phyloP scores from a whole-genome alignment of 1,140 invertebrate genomes.

The Zophobas atratus region DNA sequence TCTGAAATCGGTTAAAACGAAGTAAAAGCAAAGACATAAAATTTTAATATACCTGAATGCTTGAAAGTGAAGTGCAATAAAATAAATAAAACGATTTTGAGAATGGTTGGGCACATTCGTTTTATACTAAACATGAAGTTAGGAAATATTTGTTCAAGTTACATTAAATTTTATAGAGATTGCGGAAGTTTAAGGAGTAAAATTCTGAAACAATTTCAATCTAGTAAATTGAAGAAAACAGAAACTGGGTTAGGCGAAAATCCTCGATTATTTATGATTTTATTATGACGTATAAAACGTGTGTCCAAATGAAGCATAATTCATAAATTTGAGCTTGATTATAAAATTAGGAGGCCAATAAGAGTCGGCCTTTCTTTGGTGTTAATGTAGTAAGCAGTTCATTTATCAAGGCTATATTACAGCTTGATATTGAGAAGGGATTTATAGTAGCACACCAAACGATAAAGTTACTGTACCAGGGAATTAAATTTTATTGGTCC shows the following conservation, averaged over 20 bases:
- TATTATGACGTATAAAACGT: neutral
- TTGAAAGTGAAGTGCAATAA: conserved; percentile 16
- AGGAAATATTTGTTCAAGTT: neutral
- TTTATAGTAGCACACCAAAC: conserved; percentile 41
- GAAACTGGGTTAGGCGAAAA: neutral
- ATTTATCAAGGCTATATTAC: conserved; percentile 26
- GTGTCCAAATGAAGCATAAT: conserved; percentile 4
- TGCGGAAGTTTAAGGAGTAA: conserved; percentile 21
- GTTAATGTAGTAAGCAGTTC: conserved; percentile 23
- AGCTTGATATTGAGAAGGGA: conserved; percentile 25
- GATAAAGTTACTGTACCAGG: conserved; percentile 33
- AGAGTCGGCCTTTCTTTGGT: conserved; percentile 10
- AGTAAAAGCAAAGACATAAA: conserved; percentile 20
- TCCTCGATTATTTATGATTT: neutral
- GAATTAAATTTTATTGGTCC: conserved; percentile 47
- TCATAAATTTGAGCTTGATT: conserved; percentile 9
- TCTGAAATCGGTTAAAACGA: neutral
- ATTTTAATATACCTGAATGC: conserved; percentile 27
- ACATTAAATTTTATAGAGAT: conserved; percentile 26
- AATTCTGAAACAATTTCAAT: neutral
- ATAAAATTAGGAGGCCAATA: conserved; percentile 10
- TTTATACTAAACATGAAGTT: conserved; percentile 10
- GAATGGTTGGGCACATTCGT: conserved; percentile 1
- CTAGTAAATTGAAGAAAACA: neutral
- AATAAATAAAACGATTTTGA: conserved; percentile 40